Evolutionary conservation across 2,113 vertebrate species (phyloP), one percentile per base, ranked within the genome.

Genomic region (Balaeniceps rex): DNA sequence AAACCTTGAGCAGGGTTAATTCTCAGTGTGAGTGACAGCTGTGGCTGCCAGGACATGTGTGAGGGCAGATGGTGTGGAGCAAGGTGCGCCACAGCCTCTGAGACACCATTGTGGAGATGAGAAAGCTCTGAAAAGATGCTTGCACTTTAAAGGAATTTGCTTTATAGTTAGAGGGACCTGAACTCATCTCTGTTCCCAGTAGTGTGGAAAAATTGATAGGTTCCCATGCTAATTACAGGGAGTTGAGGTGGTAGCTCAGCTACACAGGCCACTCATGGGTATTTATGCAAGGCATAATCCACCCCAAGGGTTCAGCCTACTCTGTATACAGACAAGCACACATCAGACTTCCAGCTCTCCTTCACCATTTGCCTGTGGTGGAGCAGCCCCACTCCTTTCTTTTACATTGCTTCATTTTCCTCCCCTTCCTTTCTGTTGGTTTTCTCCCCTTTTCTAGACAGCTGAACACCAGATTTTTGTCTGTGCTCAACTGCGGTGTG

Each of bases 171-270:
- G 51, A 81, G 17, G 18, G 33, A 70, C n/a, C 36, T 66, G 60
- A 88, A 69, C 42, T 87, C 25, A 14, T 81, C 64, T 87, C n/a
- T 74, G 63, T 87, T 81, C 47, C 69, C 64, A 60, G 57, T 25
- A 85, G 77, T 25, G 54, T 88, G 75, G 63, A 92, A 85, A 94
- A 80, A 96, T 79, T 69, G 91, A 38, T 95, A 72, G 57, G 78
- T 94, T 90, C 46, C 61, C 66, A 69, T 93, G 84, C 44, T 96
- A 96, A 96, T 96, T 93, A 96, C 40, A 93, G 91, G 89, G 87
- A 83, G 10, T 22, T 80, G 61, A 38, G 78, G 19, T 65, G 52
- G 55, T 83, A 66, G 57, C 90, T 88, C 17, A 93, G 77, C 80
- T 91, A 72, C 85, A 40, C 22, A 63, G 66, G 75, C 66, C 36